Evolutionary conservation across 2,888 invertebrate species (phyloP).

Genomic region (Melieria crassipennis): DNA sequence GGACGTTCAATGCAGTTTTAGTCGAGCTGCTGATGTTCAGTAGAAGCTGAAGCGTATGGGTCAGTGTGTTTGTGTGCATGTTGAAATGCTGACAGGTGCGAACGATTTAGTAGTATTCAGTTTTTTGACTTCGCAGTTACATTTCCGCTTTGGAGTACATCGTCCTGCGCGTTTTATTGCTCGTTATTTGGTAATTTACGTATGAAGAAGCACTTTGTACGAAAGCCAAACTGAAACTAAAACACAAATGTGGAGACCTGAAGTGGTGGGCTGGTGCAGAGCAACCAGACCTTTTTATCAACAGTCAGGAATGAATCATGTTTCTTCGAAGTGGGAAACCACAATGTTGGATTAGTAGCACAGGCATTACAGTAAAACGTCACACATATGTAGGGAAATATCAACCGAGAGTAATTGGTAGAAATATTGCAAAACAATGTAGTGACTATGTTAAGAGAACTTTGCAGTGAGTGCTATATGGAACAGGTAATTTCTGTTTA

Average conservation of each 20-base stretch:
- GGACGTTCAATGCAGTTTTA: not conserved
- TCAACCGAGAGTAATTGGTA: no score
- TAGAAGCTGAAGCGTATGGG: not conserved
- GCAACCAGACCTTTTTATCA: slow-evolving; percentile 10
- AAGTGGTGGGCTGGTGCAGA: not conserved
- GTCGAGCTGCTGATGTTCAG: not conserved
- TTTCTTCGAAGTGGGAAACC: not conserved
- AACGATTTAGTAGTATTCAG: no score
- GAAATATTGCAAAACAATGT: no score
- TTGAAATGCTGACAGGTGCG: not conserved
- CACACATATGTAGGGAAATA: no score
- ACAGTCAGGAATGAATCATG: not conserved
- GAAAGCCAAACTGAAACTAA: slow-evolving; percentile 4
- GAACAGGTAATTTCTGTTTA: no score
- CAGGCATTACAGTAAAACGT: no score
- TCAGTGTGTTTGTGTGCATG: slow-evolving; percentile 8
- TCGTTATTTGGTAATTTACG: not conserved
- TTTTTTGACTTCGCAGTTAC: slow-evolving; percentile 38
- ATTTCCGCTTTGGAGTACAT: slow-evolving; percentile 60
- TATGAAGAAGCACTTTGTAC: slow-evolving; percentile 6
- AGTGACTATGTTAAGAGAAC: not conserved
- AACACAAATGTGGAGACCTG: no score
- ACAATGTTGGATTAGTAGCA: not conserved
- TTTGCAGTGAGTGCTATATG: not conserved
- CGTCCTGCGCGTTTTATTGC: slow-evolving; percentile 46